Base-by-base conservation (phyloP, 2,797 vertebrate species). In the Sciaenops ocellatus region DNA sequence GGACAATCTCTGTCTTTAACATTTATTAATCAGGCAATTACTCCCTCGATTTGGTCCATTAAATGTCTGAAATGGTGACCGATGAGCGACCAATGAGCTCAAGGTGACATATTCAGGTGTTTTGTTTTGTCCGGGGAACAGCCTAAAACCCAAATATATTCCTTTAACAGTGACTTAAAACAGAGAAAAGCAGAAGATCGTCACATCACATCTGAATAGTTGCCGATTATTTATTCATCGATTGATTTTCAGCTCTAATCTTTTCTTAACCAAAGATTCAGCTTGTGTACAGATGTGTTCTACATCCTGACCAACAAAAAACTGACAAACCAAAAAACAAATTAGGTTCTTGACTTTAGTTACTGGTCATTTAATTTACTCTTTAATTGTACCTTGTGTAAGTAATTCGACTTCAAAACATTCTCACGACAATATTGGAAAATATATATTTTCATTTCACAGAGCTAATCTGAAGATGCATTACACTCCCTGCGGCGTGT, bases 21-120 rank as follows among this genome's bases (percentile, higher is more conserved):
- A 38, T 2, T 52, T 6, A 63, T 24, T 66, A 52, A 69, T 73
- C 26, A 28, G 69, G 42, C 12, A 12, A 18, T 63, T 48, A 51
- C 66, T 47, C 48, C 52, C 41, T 18, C 62, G 56, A 30, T 5
- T 64, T 22, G 1, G n/a, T 57, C 3, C 24, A 17, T 18, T 15
- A 59, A 57, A 50, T 28, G 28, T 56, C 24, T 52, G 20, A 64
- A 55, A 22, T 46, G 1, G 16, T 44, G 6, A 24, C 16, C 48
- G 10, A 24, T 44, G 24, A 34, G 30, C 5, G 30, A 34, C 30
- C 30, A 6, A 34, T 34, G 57, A 60, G 34, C 12, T 11, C 55
- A 46, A 46, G 18, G 13, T 47, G 54, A 20, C 4, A 0, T 12
- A 2, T 62, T 69, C 6, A n/a, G 17, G 22, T 26, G 1, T 17